Evolutionary conservation across 2,113 vertebrate genomes (phyloP).

Genomic region (Narcine bancroftii): DNA sequence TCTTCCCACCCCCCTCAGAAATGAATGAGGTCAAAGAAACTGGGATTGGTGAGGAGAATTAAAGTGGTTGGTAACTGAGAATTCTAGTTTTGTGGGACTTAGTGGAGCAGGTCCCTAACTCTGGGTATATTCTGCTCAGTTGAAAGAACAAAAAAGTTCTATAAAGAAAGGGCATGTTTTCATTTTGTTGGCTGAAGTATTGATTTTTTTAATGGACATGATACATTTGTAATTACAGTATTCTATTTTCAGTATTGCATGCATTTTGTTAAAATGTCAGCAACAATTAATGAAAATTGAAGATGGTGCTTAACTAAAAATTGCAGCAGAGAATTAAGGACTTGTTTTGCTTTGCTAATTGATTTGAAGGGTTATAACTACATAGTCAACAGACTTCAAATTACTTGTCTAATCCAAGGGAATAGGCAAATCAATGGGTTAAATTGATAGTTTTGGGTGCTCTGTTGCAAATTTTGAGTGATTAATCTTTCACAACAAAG

Average conservation of each 20-base stretch:
- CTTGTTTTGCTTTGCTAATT: not conserved
- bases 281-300: not conserved
- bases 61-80: no score
- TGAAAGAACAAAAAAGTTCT: not conserved
- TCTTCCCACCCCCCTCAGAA: no score
- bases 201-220: not conserved
- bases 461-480: not conserved
- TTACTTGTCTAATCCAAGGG: not conserved
- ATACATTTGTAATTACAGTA: not conserved
- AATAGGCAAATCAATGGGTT: not conserved
- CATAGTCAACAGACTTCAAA: not conserved
- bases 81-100: no score
- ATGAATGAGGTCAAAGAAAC: no score
- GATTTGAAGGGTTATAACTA: not conserved
- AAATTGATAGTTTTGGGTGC: not conserved
- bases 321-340: not conserved
- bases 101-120: no score
- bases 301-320: not conserved
- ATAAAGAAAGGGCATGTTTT: not conserved
- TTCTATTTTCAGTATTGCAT: not conserved
- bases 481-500: not conserved
- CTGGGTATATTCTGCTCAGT: not conserved
- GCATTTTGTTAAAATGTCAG: not conserved
- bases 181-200: not conserved
- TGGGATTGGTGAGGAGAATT: no score